Evolutionary conservation across 2,113 vertebrate species (phyloP), one percentile per base, ranked within the genome.

Genomic region (Ploceus nigricollis): DNA sequence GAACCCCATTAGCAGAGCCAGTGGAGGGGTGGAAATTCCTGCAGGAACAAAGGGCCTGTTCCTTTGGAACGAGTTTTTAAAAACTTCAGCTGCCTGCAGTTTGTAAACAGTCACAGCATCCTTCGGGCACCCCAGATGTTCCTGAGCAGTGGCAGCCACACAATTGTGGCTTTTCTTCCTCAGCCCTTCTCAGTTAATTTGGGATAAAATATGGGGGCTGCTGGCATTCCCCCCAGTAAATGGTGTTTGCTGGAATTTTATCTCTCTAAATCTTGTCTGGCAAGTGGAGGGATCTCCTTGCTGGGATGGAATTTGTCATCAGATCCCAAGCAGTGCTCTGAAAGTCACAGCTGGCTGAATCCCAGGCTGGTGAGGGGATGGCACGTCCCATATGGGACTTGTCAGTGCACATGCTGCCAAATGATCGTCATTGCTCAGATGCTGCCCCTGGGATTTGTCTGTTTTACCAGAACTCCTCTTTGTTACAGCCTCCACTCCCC

Each of bases 1-100:
- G 77, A 71, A 54, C 45, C 23, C 79, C 82, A 93, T 95, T 96
- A 97, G 87, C 85, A 66, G 75, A n/a, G 19, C 35, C 90, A 50
- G 53, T 13, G 39, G 42, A 86, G 75, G 81, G 93, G 23, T 81
- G 85, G 79, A 68, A 92, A 94, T 88, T 75, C 79, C 68, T 76
- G 66, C 63, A 33, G 64, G 58, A 71, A 95, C 89, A 93, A 95
- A 86, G 68, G 47, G 24, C 31, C 63, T 76, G 54, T 15, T 22
- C 56, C 21, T 75, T 76, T 60, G 8, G 2, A 28, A 86, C 54
- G 2, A 15, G 44, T 90, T 80, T 57, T 3, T 7, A 7, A 6
- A 33, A 51, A 31, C 15, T 35, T 64, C 60, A 56, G 69, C 82
- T 78, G 85, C 82, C 79, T 78, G 3, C 44, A 56, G 68, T 83